Evolutionary conservation across 2,113 vertebrate genomes (phyloP), one percentile per base, ranked within the genome.

Genomic region (Dicerorhinus sumatrensis): DNA sequence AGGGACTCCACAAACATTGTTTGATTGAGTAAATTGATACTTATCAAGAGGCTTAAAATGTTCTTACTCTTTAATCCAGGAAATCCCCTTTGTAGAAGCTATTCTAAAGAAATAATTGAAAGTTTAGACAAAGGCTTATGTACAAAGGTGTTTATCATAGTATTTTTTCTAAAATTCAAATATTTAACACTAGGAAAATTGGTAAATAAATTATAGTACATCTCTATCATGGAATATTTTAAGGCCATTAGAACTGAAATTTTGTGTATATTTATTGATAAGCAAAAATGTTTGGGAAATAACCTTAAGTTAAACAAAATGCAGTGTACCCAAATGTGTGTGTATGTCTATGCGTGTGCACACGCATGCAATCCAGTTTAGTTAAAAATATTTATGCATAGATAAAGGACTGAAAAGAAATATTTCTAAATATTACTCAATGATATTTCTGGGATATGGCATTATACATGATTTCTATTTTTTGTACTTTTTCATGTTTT

Each of bases 161-260:
- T 82, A 54, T 82, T 89, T 42, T 87, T 87, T 48, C 18, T 80
- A 72, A 94, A 89, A 72, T 62, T 25, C 67, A 89, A 89, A 72
- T 46, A 72, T 33, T 72, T 72, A 33, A 27, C 75, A 89, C 7
- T 46, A 75, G 27, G 29, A 63, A 14, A 94, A 65, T 73, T 89
- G 56, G 31, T 89, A 46, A 27, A 42, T 42, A 81, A 42, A 54
- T 89, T 73, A 54, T 73, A 73, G 18, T 42, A 81, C 20, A 62
- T 94, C 4, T 89, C 9, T 75, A n/a, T 51, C 46, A 56, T 56
- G 9, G 16, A 42, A 14, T 56, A 89, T 14, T 63, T 89, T 73
- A 54, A 82, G 46, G 16, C 20, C 13, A 63, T 33, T 62, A 75
- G 39, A 42, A 82, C 65, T 25, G 33, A 63, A 56, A 89, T 89